Evolutionary conservation across 2,888 invertebrate species (phyloP).

Genomic region (Lucinisca nassula): DNA sequence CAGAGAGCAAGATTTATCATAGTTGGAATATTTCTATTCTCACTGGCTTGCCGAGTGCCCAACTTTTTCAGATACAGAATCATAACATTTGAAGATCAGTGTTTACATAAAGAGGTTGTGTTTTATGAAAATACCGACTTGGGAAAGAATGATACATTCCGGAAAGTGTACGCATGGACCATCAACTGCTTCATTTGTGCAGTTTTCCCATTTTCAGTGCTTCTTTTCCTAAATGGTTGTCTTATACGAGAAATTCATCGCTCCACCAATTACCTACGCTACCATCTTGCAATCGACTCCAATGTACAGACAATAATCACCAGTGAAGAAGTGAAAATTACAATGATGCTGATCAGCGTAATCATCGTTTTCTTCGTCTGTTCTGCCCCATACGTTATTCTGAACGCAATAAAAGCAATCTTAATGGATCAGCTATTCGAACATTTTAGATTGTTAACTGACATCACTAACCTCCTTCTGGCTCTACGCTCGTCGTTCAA

Average conservation of each 20-base stretch:
- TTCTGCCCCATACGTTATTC: slow-evolving; percentile 84
- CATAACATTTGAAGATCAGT: slow-evolving; percentile 42
- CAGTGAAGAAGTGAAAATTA: slow-evolving; percentile 85
- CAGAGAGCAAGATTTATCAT: slow-evolving; percentile 82
- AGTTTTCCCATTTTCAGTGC: slow-evolving; percentile 82
- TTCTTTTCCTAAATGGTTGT: slow-evolving; percentile 82
- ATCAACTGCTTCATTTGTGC: slow-evolving; percentile 78
- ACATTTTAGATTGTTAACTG: slow-evolving; percentile 51
- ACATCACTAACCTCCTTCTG: slow-evolving; percentile 74
- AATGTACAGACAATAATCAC: slow-evolving; percentile 80
- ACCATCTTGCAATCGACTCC: slow-evolving; percentile 77
- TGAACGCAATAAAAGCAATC: slow-evolving; percentile 37
- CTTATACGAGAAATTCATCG: slow-evolving; percentile 85
- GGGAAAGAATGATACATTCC: slow-evolving; percentile 68
- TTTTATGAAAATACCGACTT: slow-evolving; percentile 67
- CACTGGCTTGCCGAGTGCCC: slow-evolving; percentile 77
- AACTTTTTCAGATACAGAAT: slow-evolving; percentile 80
- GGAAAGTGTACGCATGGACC: slow-evolving; percentile 74
- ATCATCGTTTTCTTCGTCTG: slow-evolving; percentile 86
- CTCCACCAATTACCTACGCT: slow-evolving; percentile 84
- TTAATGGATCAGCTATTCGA: slow-evolving; percentile 44
- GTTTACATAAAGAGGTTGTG: slow-evolving; percentile 44
- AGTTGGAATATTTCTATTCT: slow-evolving; percentile 73
- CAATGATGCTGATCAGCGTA: slow-evolving; percentile 85
- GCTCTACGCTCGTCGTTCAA: slow-evolving; percentile 86